Evolutionary conservation across 2,113 vertebrate species (phyloP).

Genomic region (Castor canadensis): DNA sequence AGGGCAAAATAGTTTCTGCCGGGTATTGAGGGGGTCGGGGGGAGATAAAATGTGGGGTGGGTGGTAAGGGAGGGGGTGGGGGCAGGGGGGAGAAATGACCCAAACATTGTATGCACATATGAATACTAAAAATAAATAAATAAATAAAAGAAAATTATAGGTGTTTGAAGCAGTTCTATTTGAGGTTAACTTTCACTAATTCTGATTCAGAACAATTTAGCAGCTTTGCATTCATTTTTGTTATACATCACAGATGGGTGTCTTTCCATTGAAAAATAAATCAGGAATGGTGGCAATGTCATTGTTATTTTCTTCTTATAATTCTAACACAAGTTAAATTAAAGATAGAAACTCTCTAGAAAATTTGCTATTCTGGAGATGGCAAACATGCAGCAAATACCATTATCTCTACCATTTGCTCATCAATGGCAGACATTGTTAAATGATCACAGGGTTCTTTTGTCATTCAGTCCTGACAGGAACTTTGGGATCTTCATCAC

Average conservation of each 20-base stretch:
- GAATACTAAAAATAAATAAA: no score
- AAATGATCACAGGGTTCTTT: neutral
- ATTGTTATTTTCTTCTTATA: slow-evolving; percentile 57
- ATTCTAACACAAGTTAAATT: slow-evolving; percentile 30
- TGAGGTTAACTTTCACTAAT: slow-evolving; percentile 43
- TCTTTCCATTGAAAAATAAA: slow-evolving; percentile 68
- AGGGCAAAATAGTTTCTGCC: no score
- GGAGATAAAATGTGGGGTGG: no score
- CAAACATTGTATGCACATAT: no score
- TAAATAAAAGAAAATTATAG: neutral
- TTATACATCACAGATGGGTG: slow-evolving; percentile 62
- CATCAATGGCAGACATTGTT: neutral
- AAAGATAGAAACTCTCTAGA: slow-evolving; percentile 37
- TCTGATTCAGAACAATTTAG: slow-evolving; percentile 39
- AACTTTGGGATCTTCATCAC: neutral
- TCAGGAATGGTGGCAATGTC: slow-evolving; percentile 52
- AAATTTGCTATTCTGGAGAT: neutral
- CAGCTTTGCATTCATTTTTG: slow-evolving; percentile 67
- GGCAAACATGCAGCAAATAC: neutral
- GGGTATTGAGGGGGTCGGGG: no score
- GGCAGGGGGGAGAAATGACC: no score
- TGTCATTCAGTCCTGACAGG: neutral
- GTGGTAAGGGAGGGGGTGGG: no score
- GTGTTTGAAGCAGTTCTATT: neutral
- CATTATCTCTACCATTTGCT: neutral